Evolutionary conservation across 1,140 invertebrate genomes (phyloP).

Genomic region (Muscidifurax raptorellus): DNA sequence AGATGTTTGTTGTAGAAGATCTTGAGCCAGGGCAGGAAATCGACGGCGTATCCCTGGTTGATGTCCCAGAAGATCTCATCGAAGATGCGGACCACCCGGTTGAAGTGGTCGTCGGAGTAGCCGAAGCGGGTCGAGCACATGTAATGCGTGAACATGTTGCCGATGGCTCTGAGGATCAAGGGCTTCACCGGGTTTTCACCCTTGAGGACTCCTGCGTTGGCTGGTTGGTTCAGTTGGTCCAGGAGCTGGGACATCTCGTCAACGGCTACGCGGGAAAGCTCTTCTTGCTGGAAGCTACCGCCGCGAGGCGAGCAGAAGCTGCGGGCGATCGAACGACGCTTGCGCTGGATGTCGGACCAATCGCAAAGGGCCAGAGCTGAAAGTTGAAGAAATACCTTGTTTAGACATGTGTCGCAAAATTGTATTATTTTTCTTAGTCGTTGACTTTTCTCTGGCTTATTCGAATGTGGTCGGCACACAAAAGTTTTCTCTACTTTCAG

Average conservation of each 20-base stretch:
- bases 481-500: too few relatives aligned
- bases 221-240: slow-evolving; percentile 70
- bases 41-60: slow-evolving; percentile 89
- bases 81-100: slow-evolving; percentile 82
- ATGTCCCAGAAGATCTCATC: slow-evolving; percentile 93
- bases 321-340: slow-evolving; percentile 84
- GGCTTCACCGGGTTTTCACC: slow-evolving; percentile 77
- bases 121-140: slow-evolving; percentile 88
- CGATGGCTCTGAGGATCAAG: slow-evolving; percentile 80
- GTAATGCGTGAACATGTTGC: slow-evolving; percentile 89
- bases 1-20: slow-evolving; percentile 84
- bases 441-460: too few relatives aligned
- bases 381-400: slow-evolving; percentile 53
- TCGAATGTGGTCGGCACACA: too few relatives aligned
- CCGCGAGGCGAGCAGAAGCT: slow-evolving; percentile 86
- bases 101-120: slow-evolving; percentile 81
- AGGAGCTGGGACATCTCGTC: slow-evolving; percentile 79
- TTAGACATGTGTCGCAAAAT: background rate
- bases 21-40: slow-evolving; percentile 88
- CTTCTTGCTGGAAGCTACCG: slow-evolving; percentile 81
- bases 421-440: too few relatives aligned
- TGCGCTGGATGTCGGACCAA: slow-evolving; percentile 88
- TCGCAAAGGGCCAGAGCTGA: slow-evolving; percentile 89
- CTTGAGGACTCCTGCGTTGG: slow-evolving; percentile 70
- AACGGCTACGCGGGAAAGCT: slow-evolving; percentile 79